phyloP scores from a whole-genome alignment of 2,888 invertebrate genomes.

The Phoenoteleia sp. region DNA sequence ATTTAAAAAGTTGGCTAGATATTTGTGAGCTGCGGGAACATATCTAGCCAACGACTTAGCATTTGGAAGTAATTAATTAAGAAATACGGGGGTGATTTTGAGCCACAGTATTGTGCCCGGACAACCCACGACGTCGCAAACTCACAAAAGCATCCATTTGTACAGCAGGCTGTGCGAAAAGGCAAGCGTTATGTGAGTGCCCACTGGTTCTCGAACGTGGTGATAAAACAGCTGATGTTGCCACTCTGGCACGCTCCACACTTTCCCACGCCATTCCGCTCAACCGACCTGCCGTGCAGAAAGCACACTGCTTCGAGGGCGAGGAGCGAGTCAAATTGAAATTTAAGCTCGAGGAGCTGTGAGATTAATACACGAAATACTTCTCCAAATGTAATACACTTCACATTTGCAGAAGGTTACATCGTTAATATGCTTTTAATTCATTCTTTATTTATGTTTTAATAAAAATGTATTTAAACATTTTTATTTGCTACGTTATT shows the following conservation, averaged over 20 bases:
- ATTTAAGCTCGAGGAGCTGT: conserved; percentile 94
- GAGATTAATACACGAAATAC: conserved; percentile 94
- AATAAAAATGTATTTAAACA: too few species aligned
- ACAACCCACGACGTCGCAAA: conserved; percentile 98
- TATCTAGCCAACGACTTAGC: conserved; percentile 89
- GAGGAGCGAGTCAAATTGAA: conserved; percentile 94
- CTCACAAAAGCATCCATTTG: conserved; percentile 96
- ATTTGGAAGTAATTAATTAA: conserved; percentile 92
- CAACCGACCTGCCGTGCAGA: conserved; percentile 91
- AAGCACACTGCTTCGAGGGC: conserved; percentile 96
- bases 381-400: conserved; percentile 94
- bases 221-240: conserved; percentile 93
- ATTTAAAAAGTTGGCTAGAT: too few species aligned
- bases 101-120: conserved; percentile 93
- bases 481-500: too few species aligned
- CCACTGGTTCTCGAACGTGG: conserved; percentile 97
- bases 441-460: too few species aligned
- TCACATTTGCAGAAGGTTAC: conserved; percentile 90
- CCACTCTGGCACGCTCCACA: conserved; percentile 98
- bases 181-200: conserved; percentile 93
- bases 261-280: conserved; percentile 92
- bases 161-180: conserved; percentile 93
- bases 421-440: too few species aligned
- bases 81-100: conserved; percentile 96
- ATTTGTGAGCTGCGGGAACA: too few species aligned